These are phyloP conservation scores for Plectrocnemia conspersa DNA, from an alignment of 1,140 invertebrate species.

Conservation along the genomic window DNA sequence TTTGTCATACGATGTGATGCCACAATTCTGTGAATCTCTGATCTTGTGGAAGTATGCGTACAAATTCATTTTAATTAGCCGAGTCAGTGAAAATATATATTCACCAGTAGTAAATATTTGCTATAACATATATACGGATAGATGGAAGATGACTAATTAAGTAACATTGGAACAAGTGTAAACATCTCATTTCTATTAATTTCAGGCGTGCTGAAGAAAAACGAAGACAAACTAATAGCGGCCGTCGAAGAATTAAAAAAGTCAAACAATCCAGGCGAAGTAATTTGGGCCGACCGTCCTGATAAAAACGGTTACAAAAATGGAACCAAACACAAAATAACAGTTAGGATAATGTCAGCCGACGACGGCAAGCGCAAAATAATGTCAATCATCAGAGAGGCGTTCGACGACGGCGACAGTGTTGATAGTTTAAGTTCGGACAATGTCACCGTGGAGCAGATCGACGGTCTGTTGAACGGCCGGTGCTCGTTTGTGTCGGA, in stretches of 20 bases:
- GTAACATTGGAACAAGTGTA: too few species aligned
- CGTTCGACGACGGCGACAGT: conserved; percentile 28
- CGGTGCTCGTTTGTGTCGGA: conserved; percentile 55
- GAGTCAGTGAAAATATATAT: too few species aligned
- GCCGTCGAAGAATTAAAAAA: conserved; percentile 51
- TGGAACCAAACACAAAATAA: conserved; percentile 51
- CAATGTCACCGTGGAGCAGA: conserved; percentile 45
- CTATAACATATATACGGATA: too few species aligned
- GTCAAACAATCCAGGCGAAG: conserved; percentile 49
- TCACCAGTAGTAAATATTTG: too few species aligned
- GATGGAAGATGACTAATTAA: too few species aligned
- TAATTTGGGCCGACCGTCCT: conserved; percentile 54
- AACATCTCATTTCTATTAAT: conserved; percentile 36
- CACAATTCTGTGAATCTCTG: too few species aligned
- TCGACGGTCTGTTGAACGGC: conserved; percentile 49
- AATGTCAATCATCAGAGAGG: conserved; percentile 41
- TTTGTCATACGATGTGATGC: too few species aligned
- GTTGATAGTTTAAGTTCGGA: conserved; percentile 17
- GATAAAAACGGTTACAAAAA: conserved; percentile 52
- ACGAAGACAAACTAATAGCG: conserved; percentile 52
- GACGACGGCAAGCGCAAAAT: conserved; percentile 56
- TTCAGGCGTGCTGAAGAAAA: conserved; percentile 55
- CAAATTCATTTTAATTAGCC: too few species aligned
- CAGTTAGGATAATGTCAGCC: conserved; percentile 44
- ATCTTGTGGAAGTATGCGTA: too few species aligned